Percentiles rank a stretch among this genome's conserved stretches.
Evolutionary conservation across 2,113 vertebrate genomes (phyloP).

Genomic region (Gambusia affinis): DNA sequence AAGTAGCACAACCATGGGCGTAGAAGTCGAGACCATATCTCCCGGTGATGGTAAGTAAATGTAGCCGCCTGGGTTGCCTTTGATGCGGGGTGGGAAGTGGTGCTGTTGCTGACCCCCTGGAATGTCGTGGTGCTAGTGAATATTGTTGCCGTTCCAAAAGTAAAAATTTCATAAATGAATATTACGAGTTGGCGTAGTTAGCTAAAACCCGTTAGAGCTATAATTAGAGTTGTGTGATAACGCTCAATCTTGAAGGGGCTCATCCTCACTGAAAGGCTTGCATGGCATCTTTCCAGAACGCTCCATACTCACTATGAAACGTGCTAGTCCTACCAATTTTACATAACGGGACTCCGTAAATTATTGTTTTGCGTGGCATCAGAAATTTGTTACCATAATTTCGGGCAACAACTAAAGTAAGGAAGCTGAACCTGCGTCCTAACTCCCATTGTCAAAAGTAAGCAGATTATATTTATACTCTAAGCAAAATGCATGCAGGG

Average conservation of each 20-base stretch:
- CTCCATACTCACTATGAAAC: conserved; percentile 1
- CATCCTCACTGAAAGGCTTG: neutral
- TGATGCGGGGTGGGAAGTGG: conserved; percentile 21
- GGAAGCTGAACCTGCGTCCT: neutral
- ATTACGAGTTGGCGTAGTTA: no score
- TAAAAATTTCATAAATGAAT: rapidly evolving
- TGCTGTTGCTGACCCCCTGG: conserved; percentile 7
- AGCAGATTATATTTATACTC: conserved; percentile 8
- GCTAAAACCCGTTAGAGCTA: neutral
- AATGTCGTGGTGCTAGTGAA: conserved; percentile 9
- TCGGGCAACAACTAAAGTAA: neutral
- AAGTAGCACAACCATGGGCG: conserved; percentile 84
- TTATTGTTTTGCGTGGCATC: neutral
- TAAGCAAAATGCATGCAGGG: neutral
- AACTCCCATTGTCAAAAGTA: neutral
- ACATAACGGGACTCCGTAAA: neutral
- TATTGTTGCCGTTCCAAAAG: neutral
- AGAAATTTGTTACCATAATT: neutral
- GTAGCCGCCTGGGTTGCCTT: conserved; percentile 28
- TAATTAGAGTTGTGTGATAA: neutral
- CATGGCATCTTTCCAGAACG: conserved; percentile 26
- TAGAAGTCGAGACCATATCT: conserved; percentile 95
- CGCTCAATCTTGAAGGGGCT: neutral
- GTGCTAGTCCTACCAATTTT: neutral
- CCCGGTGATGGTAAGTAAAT: conserved; percentile 89